Base-by-base conservation (phyloP, 2,113 vertebrate genomes). In the Cyanistes caeruleus region DNA sequence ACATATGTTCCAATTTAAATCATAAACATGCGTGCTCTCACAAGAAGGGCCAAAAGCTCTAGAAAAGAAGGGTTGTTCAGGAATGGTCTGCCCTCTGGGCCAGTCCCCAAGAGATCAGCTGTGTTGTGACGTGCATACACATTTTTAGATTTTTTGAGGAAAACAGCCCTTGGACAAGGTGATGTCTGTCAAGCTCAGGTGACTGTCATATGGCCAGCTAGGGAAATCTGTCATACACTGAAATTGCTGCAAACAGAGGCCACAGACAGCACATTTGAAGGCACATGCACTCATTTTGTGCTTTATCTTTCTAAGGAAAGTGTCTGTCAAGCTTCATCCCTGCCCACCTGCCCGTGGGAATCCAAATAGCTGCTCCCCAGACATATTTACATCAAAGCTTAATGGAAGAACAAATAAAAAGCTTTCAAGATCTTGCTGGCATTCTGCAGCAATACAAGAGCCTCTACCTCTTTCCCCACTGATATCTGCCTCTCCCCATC, bases 251-350 rank as follows among this genome's bases (percentile, higher is more conserved):
- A 58, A 43, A 37, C 17, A 82, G 65, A 72, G 3, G 1, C 46
- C 58, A 86, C 22, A 77, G 12, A 37, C 48, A 91, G 35, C 16
- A 51, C 10, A 4, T 55, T 0, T 48, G 58, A 81, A 2, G 7
- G 16, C 25, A 35, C 0, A 0, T 43, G 14, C 15, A 30, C 18
- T 46, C 27, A 48, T 55, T 10, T 53, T 67, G 18, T 22, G 28
- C 15, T 70, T 53, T 11, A 64, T 16, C 27, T 63, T 65, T 68
- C 35, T 55, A 44, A 51, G 3, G 21, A 55, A 70, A 51, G 13
- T 51, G 43, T 53, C 55, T 91, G 33, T 33, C 64, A 52, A 6
- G 15, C 13, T 28, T 80, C 63, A 74, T 18, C 56, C 73, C 51
- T 2, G 0, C 51, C 39, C 37, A 13, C 8, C 39, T 58, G 35